Evolutionary conservation across 2,888 invertebrate species (phyloP), one percentile per base, ranked within the genome.

Genomic region (Pseudanteris insignis): DNA sequence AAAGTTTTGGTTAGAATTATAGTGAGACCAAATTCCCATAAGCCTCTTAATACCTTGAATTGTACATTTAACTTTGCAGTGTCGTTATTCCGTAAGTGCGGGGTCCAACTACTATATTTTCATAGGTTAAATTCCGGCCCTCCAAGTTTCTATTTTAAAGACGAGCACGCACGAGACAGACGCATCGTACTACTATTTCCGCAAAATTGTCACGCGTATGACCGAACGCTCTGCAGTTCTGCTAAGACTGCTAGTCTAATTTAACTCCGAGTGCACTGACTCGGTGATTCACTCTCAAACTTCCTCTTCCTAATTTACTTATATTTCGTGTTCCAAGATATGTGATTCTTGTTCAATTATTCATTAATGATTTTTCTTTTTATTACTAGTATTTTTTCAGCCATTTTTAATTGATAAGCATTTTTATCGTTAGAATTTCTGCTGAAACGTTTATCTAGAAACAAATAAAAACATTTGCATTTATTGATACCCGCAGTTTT

Each of bases 181-280:
- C 50, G 58, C 58, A 63, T 58, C 53, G 9, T 26, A 7, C 7
- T 44, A 46, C 54, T 58, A 63, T 63, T 63, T 58, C 58, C 63
- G 58, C 54, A 58, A 63, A 58, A 63, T 63, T 63, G 63, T 63
- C 58, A 63, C 58, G 58, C 44, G 50, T 58, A 58, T 53, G 58
- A 54, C 50, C 53, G 54, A 8, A 25, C 48, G 36, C 24, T 40
- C 24, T 30, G 44, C 18, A 38, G 40, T 48, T 34, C 43, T 34
- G 36, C 48, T 50, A 55, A 51, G 46, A 41, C 55, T 11, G 21
- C 36, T 26, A 40, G 40, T 44, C 53, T 30, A 58, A 63, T 54
- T 58, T 54, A 63, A 48, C 48, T 12, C 40, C 40, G 58, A 58
- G 63, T 63, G 46, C 63, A 58, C 29, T 58, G 58, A 58, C 63